Base-by-base conservation (phyloP, 2,888 invertebrate genomes). In the Parochlus steinenii region DNA sequence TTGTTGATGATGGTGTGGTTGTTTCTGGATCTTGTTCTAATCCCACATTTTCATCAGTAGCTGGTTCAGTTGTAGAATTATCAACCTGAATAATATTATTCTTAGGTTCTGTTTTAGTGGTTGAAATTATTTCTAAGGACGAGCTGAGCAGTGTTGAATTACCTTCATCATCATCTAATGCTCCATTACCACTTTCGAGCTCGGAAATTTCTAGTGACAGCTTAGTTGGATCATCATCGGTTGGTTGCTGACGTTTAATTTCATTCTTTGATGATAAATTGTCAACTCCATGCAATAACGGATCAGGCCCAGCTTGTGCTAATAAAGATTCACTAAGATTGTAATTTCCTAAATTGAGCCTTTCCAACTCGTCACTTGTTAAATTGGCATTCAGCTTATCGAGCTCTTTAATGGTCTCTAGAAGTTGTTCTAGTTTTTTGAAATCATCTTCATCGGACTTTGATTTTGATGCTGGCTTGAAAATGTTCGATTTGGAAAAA, bases 221-320 rank as follows among this genome's bases (percentile, higher is more conserved):
- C 20, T 16, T 44, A 40, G 38, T 39, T 3, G 38, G 42, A 5
- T 17, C 33, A 40, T 38, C 15, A 41, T 43, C 14, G 15, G 46
- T 44, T 23, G 44, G 51, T 47, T 67, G 50, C 43, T 64, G 65
- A 11, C 69, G 49, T 53, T 65, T 68, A 28, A 62, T 58, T 47
- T 62, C 67, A 47, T 59, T 63, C 47, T 62, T 67, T 26, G 46
- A 46, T 39, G 58, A 53, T 18, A 49, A 50, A 16, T 48, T 15
- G 15, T 50, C 46, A 22, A 49, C 43, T 25, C 53, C 54, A 23
- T 52, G 51, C 33, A 53, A 48, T 3, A 62, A 41, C 2, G 63
- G 60, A 50, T 64, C 55, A 3, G 62, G 61, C 11, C 52, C 51
- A 18, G 50, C 53, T 40, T 50, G 45, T 47, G 55, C 26, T 50